Percentiles rank a stretch among this genome's conserved stretches.
phyloP scores from a whole-genome alignment of 2,797 vertebrate genomes.

The Liasis olivaceus region DNA sequence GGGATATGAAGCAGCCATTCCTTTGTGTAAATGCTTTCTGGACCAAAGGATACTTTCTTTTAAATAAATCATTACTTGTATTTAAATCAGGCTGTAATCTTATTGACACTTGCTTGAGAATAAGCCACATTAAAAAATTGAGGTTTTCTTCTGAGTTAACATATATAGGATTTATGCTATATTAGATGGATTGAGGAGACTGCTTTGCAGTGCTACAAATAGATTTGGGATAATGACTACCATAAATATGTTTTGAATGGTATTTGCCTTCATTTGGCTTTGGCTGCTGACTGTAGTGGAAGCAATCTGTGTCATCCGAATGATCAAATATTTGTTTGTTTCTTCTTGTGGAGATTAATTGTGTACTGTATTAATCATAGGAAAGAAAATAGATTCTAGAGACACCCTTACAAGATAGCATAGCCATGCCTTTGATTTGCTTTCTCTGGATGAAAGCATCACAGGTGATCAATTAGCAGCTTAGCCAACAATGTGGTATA shows the following conservation, averaged over 20 bases:
- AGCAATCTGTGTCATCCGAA: conserved; percentile 9
- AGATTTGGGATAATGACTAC: conserved; percentile 48
- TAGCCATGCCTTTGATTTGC: conserved; percentile 17
- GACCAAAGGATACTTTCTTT: conserved; percentile 45
- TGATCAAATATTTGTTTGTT: conserved; percentile 21
- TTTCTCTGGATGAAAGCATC: neutral
- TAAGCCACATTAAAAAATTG: neutral
- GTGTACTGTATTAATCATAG: neutral
- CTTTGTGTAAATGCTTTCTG: neutral
- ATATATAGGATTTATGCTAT: neutral
- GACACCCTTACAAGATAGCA: conserved; percentile 15
- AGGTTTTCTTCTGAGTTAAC: neutral
- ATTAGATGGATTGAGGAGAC: conserved; percentile 42
- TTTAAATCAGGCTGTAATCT: conserved; percentile 12
- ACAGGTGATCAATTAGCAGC: conserved; percentile 3
- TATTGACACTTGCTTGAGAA: neutral
- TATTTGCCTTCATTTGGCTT: conserved; percentile 1
- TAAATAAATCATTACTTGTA: conserved; percentile 41
- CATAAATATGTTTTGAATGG: conserved; percentile 32
- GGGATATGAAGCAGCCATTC: conserved; percentile 19
- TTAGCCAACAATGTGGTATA: neutral
- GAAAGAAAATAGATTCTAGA: neutral
- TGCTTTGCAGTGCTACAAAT: conserved; percentile 24
- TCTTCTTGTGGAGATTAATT: conserved; percentile 4
- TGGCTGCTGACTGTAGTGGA: neutral